Evolutionary conservation across 2,888 invertebrate species (phyloP).

Genomic region (Heliconius cydno): DNA sequence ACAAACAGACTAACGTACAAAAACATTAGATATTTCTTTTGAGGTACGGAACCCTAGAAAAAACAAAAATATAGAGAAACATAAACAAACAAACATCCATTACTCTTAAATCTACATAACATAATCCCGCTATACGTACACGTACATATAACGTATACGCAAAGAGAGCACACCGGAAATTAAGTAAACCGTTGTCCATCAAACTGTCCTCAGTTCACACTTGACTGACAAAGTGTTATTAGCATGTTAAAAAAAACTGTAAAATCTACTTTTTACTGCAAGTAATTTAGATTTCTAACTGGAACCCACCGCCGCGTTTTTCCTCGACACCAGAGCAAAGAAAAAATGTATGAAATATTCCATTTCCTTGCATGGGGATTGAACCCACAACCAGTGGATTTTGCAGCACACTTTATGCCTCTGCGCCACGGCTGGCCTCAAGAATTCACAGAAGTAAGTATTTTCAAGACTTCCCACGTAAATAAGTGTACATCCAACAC

Average conservation of each 20-base stretch:
- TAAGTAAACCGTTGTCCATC: conserved; percentile 28
- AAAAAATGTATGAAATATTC: too few relatives aligned
- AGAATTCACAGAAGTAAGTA: too few relatives aligned
- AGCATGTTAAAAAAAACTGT: conserved; percentile 12
- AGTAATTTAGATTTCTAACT: neutral
- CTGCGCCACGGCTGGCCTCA: too few relatives aligned
- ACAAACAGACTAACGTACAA: too few relatives aligned
- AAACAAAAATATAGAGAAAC: neutral
- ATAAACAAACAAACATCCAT: neutral
- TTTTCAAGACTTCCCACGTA: neutral
- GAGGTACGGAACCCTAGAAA: neutral
- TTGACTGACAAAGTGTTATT: conserved; percentile 23
- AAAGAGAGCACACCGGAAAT: conserved; percentile 25
- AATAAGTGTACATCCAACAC: neutral
- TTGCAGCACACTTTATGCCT: too few relatives aligned
- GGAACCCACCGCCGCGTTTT: too few relatives aligned
- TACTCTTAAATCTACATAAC: neutral
- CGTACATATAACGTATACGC: neutral
- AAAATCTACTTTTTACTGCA: conserved; percentile 2
- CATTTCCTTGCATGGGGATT: too few relatives aligned
- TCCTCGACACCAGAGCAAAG: too few relatives aligned
- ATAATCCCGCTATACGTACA: conserved; percentile 8
- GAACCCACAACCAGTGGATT: too few relatives aligned
- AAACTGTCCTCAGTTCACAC: conserved; percentile 16
- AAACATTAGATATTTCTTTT: too few relatives aligned